Conservation (phyloP, 2,797 vertebrate genomes). For the Pyrocephalus nanus region DNA sequence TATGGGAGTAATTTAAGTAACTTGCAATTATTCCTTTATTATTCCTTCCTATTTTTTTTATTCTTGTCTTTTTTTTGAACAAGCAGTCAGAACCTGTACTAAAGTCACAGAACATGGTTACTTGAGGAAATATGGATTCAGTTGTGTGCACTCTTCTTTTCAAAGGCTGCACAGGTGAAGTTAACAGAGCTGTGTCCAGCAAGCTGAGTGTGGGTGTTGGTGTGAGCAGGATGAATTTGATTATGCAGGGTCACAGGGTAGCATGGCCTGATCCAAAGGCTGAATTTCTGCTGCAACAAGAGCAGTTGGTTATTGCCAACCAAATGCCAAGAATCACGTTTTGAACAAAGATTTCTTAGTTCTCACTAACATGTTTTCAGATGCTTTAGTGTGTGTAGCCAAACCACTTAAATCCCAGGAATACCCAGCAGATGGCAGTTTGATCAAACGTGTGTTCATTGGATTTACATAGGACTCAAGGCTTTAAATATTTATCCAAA, state of each 20-base stretch:
- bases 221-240: not conserved
- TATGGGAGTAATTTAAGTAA: not conserved
- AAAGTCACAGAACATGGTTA: not conserved
- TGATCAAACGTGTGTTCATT: slow-evolving; percentile 64
- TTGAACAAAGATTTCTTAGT: not conserved
- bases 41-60: not conserved
- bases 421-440: slow-evolving; percentile 77
- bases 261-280: not conserved
- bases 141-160: not conserved
- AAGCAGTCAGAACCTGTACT: not conserved
- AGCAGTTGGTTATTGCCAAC: not conserved
- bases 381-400: not conserved
- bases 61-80: not conserved
- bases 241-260: not conserved
- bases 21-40: not conserved
- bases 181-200: not conserved
- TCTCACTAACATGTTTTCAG: not conserved
- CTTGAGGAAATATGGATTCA: not conserved
- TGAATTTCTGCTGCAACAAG: not conserved
- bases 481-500: slow-evolving; percentile 69
- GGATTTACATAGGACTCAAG: slow-evolving; percentile 42
- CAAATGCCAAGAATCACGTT: fast-evolving
- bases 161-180: not conserved
- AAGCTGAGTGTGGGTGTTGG: not conserved
- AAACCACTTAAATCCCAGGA: not conserved